Percentiles rank a stretch among this genome's conserved stretches.
Evolutionary conservation across 2,888 invertebrate species (phyloP).

Genomic region (Galerucella calmariensis): DNA sequence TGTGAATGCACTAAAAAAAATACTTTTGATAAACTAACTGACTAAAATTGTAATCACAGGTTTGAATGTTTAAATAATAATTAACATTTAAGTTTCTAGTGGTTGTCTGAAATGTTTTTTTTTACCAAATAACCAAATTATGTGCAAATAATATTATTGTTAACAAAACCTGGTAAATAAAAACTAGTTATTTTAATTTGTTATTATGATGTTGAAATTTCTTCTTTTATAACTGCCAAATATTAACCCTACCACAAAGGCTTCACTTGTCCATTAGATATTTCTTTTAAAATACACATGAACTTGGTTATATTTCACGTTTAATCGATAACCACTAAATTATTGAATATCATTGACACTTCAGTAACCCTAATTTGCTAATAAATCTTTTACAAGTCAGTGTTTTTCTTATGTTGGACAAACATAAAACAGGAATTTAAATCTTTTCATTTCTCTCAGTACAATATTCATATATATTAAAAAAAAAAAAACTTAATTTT

Average conservation of each 20-base stretch:
- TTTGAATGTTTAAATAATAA: neutral
- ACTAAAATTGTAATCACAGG: neutral
- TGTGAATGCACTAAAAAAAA: conserved; percentile 10
- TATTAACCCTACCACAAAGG: too few species aligned
- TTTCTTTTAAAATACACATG: too few species aligned
- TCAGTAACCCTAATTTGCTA: conserved; percentile 10
- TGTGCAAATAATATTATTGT: too few species aligned
- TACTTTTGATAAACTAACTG: conserved; percentile 2
- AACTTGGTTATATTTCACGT: too few species aligned
- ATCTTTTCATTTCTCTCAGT: conserved; percentile 1
- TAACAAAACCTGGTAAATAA: too few species aligned
- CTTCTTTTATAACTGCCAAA: too few species aligned
- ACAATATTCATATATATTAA: neutral
- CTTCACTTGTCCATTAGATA: too few species aligned
- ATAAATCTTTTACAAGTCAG: conserved; percentile 4
- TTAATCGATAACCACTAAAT: neutral
- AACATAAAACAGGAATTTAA: conserved; percentile 3
- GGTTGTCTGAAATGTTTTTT: neutral
- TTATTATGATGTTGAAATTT: too few species aligned
- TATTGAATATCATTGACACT: neutral
- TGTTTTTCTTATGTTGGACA: conserved; percentile 1
- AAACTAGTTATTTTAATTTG: too few species aligned
- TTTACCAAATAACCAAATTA: neutral
- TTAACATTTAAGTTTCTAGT: neutral
- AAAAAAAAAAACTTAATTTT: neutral